These are phyloP conservation scores for Gonioctena quinquepunctata DNA, from an alignment of 1,140 invertebrate species.

Conservation along the genomic window DNA sequence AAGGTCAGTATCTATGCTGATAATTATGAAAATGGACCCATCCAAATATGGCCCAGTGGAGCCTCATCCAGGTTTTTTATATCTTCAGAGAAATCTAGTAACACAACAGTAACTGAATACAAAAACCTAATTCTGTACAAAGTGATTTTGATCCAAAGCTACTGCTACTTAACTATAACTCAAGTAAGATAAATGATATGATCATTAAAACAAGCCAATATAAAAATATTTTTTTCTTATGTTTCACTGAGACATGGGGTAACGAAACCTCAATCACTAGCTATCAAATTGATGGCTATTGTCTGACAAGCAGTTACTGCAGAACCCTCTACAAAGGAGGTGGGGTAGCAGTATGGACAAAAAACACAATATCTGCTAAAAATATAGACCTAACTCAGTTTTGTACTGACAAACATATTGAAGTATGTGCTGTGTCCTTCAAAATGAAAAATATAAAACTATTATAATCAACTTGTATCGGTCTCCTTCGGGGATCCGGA, in stretches of 20 bases:
- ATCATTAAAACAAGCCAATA: neutral
- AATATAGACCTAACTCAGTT: no score
- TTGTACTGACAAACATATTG: no score
- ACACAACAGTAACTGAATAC: neutral
- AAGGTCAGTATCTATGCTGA: neutral
- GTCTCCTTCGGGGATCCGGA: no score
- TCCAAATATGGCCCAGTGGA: neutral
- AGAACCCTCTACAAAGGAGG: no score
- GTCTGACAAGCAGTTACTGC: neutral
- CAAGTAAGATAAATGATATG: neutral
- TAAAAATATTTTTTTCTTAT: neutral
- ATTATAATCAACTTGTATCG: no score
- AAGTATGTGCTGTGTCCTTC: no score
- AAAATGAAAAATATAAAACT: no score
- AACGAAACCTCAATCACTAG: neutral
- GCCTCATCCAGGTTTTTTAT: neutral
- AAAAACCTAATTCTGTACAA: neutral
- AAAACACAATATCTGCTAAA: no score
- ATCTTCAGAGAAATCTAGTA: neutral
- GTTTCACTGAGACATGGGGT: neutral
- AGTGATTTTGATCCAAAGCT: no score
- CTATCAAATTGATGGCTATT: neutral
- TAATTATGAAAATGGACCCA: slow-evolving; percentile 3
- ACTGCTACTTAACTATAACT: neutral
- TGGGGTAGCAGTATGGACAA: no score